phyloP scores from a whole-genome alignment of 1,140 invertebrate genomes.

The Micrasema longulum region DNA sequence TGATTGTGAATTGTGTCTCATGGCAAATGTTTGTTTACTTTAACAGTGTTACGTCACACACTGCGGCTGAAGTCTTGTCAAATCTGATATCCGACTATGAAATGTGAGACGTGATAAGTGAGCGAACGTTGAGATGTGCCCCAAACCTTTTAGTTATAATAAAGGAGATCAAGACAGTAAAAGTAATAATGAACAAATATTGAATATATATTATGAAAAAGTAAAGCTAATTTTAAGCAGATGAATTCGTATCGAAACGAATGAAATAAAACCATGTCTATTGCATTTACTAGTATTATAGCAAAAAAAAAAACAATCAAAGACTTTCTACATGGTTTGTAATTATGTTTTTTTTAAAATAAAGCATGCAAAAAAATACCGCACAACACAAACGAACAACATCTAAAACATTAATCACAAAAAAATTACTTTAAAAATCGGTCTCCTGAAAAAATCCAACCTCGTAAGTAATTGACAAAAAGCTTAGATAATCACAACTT shows the following conservation, averaged over 20 bases:
- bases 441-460: slow-evolving; percentile 19
- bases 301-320: no score
- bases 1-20: slow-evolving; percentile 9
- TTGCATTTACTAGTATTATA: no score
- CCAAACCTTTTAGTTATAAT: no score
- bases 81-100: slow-evolving; percentile 3
- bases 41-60: slow-evolving; percentile 18
- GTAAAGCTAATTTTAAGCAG: no score
- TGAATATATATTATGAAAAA: no score
- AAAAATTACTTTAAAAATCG: slow-evolving; percentile 18
- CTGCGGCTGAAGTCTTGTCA: slow-evolving; percentile 22
- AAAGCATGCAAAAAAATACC: no score
- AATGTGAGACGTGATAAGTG: slow-evolving; percentile 8
- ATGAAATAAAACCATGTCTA: no score
- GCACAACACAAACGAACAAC: neutral
- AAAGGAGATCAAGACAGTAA: no score
- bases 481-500: slow-evolving; percentile 26
- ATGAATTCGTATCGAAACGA: no score
- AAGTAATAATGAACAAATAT: no score
- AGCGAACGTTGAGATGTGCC: no score
- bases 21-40: slow-evolving; percentile 25
- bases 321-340: no score
- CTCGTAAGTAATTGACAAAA: slow-evolving; percentile 1
- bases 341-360: neutral
- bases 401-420: slow-evolving; percentile 2